Evolutionary conservation across 2,888 invertebrate species (phyloP).

Genomic region (Anoncus sp.): DNA sequence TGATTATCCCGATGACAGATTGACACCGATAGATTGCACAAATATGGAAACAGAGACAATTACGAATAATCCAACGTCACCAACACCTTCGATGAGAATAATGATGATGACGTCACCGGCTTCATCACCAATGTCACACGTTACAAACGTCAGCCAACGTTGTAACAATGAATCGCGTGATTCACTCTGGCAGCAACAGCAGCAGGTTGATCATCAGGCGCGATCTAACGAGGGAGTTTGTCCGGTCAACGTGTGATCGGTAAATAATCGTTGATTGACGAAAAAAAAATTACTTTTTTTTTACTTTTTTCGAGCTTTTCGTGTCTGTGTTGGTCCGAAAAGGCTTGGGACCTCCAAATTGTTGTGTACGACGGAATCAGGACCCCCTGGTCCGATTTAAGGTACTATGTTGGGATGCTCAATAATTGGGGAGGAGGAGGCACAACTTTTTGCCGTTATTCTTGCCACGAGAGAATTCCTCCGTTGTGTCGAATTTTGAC

Average conservation of each 20-base stretch:
- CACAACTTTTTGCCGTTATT: slow-evolving; percentile 10
- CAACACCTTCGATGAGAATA: slow-evolving; percentile 20
- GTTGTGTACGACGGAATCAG: too few species aligned
- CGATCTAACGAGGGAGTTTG: slow-evolving; percentile 74
- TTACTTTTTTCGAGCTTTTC: too few species aligned
- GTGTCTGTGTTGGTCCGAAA: too few species aligned
- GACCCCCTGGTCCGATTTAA: too few species aligned
- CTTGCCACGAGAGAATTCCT: slow-evolving; percentile 56
- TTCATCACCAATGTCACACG: slow-evolving; percentile 23
- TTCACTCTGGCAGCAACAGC: slow-evolving; percentile 89
- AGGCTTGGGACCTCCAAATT: too few species aligned
- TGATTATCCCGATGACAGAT: slow-evolving; percentile 84
- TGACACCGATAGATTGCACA: too few species aligned
- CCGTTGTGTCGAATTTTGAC: slow-evolving; percentile 22
- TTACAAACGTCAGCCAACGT: slow-evolving; percentile 18
- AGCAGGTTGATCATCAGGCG: slow-evolving; percentile 86
- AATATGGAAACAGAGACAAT: too few species aligned
- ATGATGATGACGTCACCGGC: neutral
- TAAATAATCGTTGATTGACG: neutral
- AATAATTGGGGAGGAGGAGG: too few species aligned
- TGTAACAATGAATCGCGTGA: slow-evolving; percentile 83
- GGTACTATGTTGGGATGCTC: too few species aligned
- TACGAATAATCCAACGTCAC: too few species aligned
- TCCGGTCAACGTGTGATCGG: slow-evolving; percentile 76
- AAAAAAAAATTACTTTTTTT: too few species aligned